Conservation (phyloP, 2,888 invertebrate species). For the Baccha elongata region DNA sequence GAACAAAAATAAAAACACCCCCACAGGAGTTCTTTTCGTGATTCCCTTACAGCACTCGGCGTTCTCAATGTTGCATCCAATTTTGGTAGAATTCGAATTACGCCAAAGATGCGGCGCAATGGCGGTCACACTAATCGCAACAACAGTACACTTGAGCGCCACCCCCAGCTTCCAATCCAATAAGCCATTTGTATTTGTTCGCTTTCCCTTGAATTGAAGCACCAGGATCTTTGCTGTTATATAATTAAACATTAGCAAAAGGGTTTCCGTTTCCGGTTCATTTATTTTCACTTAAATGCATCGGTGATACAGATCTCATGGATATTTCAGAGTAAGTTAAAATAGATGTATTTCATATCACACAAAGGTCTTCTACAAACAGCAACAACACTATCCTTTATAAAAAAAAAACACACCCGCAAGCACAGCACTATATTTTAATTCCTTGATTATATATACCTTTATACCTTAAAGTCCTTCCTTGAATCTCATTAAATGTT, state of each 20-base stretch:
- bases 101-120: conserved; percentile 54
- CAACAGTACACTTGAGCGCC: conserved; percentile 64
- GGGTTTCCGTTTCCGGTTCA: conserved; percentile 39
- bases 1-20: no score
- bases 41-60: neutral
- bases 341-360: no score
- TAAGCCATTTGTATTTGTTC: conserved; percentile 50
- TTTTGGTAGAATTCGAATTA: conserved; percentile 45
- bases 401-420: no score
- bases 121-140: conserved; percentile 62
- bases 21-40: conserved; percentile 22
- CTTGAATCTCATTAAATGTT: conserved; percentile 70
- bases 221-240: conserved; percentile 24
- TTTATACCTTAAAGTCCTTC: conserved; percentile 21
- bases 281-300: conserved; percentile 51
- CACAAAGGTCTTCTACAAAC: no score
- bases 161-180: conserved; percentile 49
- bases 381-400: no score
- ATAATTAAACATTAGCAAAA: conserved; percentile 52
- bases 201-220: conserved; percentile 37
- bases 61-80: conserved; percentile 50
- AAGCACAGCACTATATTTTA: no score
- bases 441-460: neutral
- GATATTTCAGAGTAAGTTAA: conserved; percentile 29
- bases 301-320: conserved; percentile 38